Evolutionary conservation across 2,888 invertebrate species (phyloP).

Genomic region (Cartodere bifasciata): DNA sequence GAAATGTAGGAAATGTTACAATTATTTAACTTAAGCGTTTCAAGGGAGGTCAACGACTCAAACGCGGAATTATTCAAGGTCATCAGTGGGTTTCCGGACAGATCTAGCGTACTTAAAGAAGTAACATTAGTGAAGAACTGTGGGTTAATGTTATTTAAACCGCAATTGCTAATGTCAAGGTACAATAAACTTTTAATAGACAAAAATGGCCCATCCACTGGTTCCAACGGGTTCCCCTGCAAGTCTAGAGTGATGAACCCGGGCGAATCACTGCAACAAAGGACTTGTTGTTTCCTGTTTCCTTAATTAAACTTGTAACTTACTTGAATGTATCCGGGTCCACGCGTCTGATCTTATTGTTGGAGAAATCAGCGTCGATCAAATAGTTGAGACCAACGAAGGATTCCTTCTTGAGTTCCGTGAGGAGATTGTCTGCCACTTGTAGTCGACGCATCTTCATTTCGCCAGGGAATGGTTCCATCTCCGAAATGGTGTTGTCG

Average conservation of each 20-base stretch:
- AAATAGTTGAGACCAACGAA: constrained; percentile 54
- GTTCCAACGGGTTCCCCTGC: constrained; percentile 51
- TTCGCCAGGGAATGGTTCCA: constrained; percentile 50
- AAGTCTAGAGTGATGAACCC: constrained; percentile 58
- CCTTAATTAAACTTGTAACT: constrained; percentile 20
- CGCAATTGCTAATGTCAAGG: constrained; percentile 54
- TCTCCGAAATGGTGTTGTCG: constrained; percentile 49
- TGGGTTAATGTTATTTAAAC: constrained; percentile 43
- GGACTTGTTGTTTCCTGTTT: neutral
- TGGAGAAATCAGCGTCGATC: constrained; percentile 57
- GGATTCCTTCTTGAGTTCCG: constrained; percentile 45
- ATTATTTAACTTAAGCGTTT: constrained; percentile 50
- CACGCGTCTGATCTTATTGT: constrained; percentile 48
- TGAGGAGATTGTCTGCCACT: constrained; percentile 52
- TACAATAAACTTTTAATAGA: constrained; percentile 52
- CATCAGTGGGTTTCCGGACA: constrained; percentile 53
- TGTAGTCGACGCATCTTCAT: constrained; percentile 58
- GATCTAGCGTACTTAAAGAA: constrained; percentile 52
- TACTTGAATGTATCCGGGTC: constrained; percentile 56
- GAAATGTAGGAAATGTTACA: constrained; percentile 49
- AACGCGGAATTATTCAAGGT: constrained; percentile 45
- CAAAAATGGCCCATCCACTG: constrained; percentile 51
- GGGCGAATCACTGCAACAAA: constrained; percentile 46
- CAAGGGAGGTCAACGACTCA: constrained; percentile 49
- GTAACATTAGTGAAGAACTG: constrained; percentile 56